Conservation (phyloP, 1,140 invertebrate species). For the Leucophenga varia region DNA sequence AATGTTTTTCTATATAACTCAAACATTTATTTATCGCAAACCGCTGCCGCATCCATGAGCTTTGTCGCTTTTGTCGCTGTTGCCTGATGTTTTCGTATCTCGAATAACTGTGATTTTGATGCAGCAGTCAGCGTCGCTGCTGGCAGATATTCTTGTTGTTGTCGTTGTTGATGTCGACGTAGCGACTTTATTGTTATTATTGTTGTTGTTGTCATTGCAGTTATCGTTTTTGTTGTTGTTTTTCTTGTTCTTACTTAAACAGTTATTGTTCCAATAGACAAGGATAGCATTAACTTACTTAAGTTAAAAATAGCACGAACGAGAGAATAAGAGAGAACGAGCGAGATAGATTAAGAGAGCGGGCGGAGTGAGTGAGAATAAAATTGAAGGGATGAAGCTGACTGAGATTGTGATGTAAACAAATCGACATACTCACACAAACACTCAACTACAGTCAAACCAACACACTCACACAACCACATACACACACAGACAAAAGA, state of each 20-base stretch:
- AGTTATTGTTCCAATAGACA: not conserved
- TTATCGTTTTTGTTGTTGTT: conserved; percentile 8
- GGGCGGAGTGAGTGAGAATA: conserved; percentile 5
- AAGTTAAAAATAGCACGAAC: not conserved
- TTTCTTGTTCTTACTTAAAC: conserved; percentile 4
- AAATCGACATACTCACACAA: conserved; percentile 33
- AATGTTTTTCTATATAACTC: conserved; percentile 57
- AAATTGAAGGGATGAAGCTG: conserved; percentile 18
- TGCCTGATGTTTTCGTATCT: conserved; percentile 55
- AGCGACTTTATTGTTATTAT: conserved; percentile 8
- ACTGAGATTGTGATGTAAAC: conserved; percentile 42
- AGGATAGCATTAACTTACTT: not conserved
- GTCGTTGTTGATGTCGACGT: conserved; percentile 12
- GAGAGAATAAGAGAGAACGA: not conserved
- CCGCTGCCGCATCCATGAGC: conserved; percentile 54
- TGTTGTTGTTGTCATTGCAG: conserved; percentile 1
- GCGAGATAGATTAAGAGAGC: no score
- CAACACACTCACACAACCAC: conserved; percentile 2
- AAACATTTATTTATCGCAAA: conserved; percentile 57
- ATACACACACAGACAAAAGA: conserved; percentile 7
- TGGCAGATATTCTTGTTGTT: not conserved
- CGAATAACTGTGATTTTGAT: conserved; percentile 54
- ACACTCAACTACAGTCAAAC: conserved; percentile 8
- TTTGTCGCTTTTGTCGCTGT: conserved; percentile 52
- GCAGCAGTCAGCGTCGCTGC: conserved; percentile 17